phyloP scores from a whole-genome alignment of 2,797 vertebrate genomes.

The Enteromius fasciolatus region DNA sequence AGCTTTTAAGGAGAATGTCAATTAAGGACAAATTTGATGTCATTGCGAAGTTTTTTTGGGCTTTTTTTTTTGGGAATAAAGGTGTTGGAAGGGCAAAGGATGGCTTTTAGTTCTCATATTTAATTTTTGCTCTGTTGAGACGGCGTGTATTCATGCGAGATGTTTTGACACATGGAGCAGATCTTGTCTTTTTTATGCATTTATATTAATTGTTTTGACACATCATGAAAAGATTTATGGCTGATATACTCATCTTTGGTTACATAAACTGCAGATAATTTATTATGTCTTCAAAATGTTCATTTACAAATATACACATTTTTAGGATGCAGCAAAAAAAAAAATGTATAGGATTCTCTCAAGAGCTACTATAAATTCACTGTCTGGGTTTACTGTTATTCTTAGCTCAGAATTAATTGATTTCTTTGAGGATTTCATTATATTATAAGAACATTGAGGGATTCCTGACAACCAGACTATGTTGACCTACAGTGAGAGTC shows the following conservation, averaged over 20 bases:
- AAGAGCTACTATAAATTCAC: not conserved
- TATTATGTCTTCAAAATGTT: constrained; percentile 1
- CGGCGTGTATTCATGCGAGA: not conserved
- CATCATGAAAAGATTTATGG: not conserved
- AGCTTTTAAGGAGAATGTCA: constrained; percentile 25
- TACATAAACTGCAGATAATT: constrained; percentile 29
- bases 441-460: not conserved
- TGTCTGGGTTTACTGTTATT: not conserved
- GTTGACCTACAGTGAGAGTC: too few species aligned
- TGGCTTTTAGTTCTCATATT: not conserved
- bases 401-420: constrained; percentile 13
- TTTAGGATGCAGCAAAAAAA: not conserved
- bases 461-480: constrained; percentile 21
- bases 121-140: not conserved
- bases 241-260: constrained; percentile 3
- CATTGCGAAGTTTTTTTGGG: not conserved
- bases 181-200: not conserved
- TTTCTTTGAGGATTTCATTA: constrained; percentile 16
- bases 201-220: not conserved
- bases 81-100: not conserved
- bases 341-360: not conserved
- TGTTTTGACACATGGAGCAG: constrained; percentile 4
- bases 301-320: not conserved
- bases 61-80: not conserved
- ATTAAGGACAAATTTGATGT: constrained; percentile 19